These are phyloP conservation scores for Sarcophaga variegata DNA, from an alignment of 2,888 invertebrate genomes.

Conservation along the genomic window DNA sequence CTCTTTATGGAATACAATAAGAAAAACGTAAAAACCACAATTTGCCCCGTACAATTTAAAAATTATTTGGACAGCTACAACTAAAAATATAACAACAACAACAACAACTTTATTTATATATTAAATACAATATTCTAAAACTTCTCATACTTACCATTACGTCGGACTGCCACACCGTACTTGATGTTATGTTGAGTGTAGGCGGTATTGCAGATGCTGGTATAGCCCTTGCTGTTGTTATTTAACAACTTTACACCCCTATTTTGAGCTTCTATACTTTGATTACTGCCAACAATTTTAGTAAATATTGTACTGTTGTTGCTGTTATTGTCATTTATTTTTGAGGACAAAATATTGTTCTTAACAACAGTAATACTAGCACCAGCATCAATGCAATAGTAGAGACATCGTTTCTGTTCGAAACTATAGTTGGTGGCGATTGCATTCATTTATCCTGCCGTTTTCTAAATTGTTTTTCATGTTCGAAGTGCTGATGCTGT, in stretches of 20 bases:
- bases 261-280: conserved; percentile 58
- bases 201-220: not conserved
- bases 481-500: conserved; percentile 42
- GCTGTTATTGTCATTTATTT: too few species aligned
- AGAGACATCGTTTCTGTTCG: conserved; percentile 51
- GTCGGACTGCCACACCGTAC: conserved; percentile 73
- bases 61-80: too few species aligned
- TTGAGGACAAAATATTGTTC: not conserved
- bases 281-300: conserved; percentile 38
- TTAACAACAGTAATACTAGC: not conserved
- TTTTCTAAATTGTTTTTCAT: conserved; percentile 59
- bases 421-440: conserved; percentile 58
- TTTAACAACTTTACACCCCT: conserved; percentile 59
- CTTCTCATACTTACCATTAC: conserved; percentile 74
- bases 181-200: conserved; percentile 42
- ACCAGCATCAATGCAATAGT: not conserved
- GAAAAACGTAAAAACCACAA: too few species aligned
- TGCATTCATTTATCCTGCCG: conserved; percentile 76
- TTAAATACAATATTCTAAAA: too few species aligned
- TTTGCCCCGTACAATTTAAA: too few species aligned
- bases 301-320: conserved; percentile 42
- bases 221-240: conserved; percentile 58
- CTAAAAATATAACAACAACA: too few species aligned
- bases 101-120: too few species aligned
- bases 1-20: too few species aligned